These are phyloP conservation scores for Alexandromys oeconomus DNA, from an alignment of 2,797 vertebrate species.

Conservation along the genomic window DNA sequence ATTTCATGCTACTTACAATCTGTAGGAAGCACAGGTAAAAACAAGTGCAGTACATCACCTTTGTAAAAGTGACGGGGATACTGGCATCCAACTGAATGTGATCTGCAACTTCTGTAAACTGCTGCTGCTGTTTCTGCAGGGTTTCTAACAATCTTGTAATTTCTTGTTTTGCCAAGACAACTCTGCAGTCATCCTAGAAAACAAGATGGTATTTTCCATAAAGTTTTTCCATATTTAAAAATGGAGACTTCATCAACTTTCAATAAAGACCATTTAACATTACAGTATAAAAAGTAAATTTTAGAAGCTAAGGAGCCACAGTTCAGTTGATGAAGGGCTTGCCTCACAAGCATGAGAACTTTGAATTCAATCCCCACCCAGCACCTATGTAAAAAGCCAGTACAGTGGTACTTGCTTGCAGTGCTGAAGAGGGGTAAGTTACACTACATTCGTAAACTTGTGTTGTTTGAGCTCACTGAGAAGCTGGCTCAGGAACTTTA, in stretches of 20 bases:
- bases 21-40: conserved; percentile 39
- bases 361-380: not conserved
- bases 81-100: conserved; percentile 97
- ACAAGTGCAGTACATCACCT: conserved; percentile 88
- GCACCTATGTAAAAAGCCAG: not conserved
- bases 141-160: conserved; percentile 97
- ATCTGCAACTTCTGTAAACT: conserved; percentile 98
- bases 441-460: not conserved
- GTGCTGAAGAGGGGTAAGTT: not conserved
- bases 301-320: not conserved
- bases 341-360: not conserved
- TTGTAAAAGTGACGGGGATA: conserved; percentile 99
- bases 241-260: conserved; percentile 5
- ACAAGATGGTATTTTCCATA: conserved; percentile 38
- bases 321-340: not conserved
- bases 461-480: not conserved
- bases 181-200: conserved; percentile 96
- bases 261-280: conserved; percentile 40
- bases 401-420: not conserved
- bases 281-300: conserved; percentile 49
- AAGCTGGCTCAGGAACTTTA: not conserved
- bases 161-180: conserved; percentile 98
- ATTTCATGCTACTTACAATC: not conserved
- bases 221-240: conserved; percentile 39
- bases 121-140: conserved; percentile 98